phyloP scores from a whole-genome alignment of 92 coral and sea anemone genomes.

The Zoanthus solanderi region DNA sequence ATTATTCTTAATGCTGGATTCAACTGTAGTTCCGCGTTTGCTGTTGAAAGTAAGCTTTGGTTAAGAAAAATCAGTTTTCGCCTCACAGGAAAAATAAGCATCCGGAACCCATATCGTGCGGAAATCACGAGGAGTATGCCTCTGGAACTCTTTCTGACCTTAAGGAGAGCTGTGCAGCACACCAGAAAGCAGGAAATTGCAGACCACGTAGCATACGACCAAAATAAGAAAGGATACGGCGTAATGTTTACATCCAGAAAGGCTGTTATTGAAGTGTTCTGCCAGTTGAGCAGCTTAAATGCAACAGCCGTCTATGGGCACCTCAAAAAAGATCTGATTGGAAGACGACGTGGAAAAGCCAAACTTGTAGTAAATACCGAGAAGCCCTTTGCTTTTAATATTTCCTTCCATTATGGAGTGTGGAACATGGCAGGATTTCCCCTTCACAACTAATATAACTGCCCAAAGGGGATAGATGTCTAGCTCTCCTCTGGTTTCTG shows the following conservation, averaged over 20 bases:
- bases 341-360: slow-evolving; percentile 46
- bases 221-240: slow-evolving; percentile 5
- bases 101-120: slow-evolving; percentile 60
- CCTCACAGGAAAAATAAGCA: slow-evolving; percentile 54
- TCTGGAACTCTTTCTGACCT: slow-evolving; percentile 54
- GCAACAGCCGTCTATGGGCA: slow-evolving; percentile 18
- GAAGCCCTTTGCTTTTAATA: slow-evolving; percentile 47
- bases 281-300: slow-evolving; percentile 14
- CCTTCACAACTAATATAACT: slow-evolving; percentile 35
- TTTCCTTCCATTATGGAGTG: slow-evolving; percentile 60
- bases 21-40: slow-evolving; percentile 57
- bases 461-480: slow-evolving; percentile 21
- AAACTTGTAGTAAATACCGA: slow-evolving; percentile 42
- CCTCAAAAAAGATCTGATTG: slow-evolving; percentile 3
- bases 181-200: slow-evolving; percentile 18
- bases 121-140: slow-evolving; percentile 67
- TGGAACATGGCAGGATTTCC: slow-evolving; percentile 65
- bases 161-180: slow-evolving; percentile 50
- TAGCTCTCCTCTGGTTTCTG: slow-evolving; percentile 30
- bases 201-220: slow-evolving; percentile 23
- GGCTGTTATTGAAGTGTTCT: slow-evolving; percentile 9
- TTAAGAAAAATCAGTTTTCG: slow-evolving; percentile 51
- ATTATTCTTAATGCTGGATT: slow-evolving; percentile 49
- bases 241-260: neutral
- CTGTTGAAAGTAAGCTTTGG: slow-evolving; percentile 57